Percentiles rank a stretch among this genome's conserved stretches.
phyloP scores from a whole-genome alignment of 2,113 vertebrate genomes.

The Xerus inauris region DNA sequence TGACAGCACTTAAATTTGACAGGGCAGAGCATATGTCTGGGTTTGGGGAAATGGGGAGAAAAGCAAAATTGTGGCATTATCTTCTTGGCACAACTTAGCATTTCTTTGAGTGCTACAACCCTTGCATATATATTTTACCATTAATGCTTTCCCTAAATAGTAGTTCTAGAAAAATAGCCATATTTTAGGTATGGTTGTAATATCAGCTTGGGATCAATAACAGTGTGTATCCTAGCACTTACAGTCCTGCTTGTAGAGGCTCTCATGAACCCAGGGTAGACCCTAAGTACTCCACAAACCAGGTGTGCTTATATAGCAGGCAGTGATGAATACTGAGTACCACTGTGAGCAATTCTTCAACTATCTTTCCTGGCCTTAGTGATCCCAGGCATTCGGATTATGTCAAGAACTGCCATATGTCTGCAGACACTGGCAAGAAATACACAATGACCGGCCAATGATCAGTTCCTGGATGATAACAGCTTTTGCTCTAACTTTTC shows the following conservation, averaged over 20 bases:
- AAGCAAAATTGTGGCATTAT: neutral
- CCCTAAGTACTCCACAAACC: neutral
- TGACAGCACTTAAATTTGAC: neutral
- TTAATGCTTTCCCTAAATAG: neutral
- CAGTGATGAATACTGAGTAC: neutral
- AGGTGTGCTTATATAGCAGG: neutral
- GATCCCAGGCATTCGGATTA: too few species aligned
- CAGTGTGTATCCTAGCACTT: neutral
- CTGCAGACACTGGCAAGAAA: neutral
- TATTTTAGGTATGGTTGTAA: neutral
- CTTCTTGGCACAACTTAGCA: neutral
- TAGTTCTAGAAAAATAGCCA: neutral
- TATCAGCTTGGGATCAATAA: neutral
- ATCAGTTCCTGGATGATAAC: neutral
- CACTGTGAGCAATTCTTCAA: neutral
- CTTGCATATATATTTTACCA: neutral
- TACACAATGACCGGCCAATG: neutral
- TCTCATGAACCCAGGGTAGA: neutral
- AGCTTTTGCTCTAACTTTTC: neutral
- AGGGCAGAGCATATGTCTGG: neutral
- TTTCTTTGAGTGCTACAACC: neutral
- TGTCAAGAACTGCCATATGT: neutral
- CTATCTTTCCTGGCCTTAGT: neutral
- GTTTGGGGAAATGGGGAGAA: too few species aligned
- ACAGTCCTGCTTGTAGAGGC: neutral